Base-by-base conservation (phyloP, 2,797 vertebrate genomes). In the Sebastes kiyomatsui region DNA sequence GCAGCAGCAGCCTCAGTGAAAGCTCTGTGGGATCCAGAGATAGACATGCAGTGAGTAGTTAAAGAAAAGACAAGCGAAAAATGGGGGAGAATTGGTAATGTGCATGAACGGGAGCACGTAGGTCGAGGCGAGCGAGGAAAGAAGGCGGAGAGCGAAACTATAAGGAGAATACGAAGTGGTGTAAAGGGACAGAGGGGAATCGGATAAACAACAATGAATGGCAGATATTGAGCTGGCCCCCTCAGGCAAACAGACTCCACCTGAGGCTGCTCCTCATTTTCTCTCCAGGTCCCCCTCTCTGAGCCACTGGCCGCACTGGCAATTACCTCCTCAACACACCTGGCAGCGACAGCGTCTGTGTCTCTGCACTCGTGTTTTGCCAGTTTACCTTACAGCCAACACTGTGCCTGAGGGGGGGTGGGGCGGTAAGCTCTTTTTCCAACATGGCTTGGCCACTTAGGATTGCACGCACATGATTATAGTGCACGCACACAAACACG, bases 231-330 rank as follows among this genome's bases (percentile, higher is more conserved):
- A 94, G 89, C 86, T n/a, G 78, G 81, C 58, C 83, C 62, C 87
- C 84, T 80, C 20, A 55, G 89, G 91, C 78, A 77, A 77, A 82
- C 71, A 76, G 84, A 79, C 81, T 77, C 71, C 35, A 86, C 82
- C 83, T 73, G 82, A 84, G 85, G 76, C 94, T 84, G 95, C 95
- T 79, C 76, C 84, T 92, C 86, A 85, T 90, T 91, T 85, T 85
- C 83, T 83, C 85, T 77, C 52, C 73, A 62, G 80, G 74, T 35
- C 56, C 79, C 28, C 46, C 18, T 80, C 81, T 79, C 65, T 64
- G 55, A 61, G 84, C 80, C 79, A 18, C 67, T 84, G 76, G 72
- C 75, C 79, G 71, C 75, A 32, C 83, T 75, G 76, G 91, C 86
- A 91, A 87, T 90, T 81, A 88, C 87, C 77, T 89, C 84, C 67